Base-by-base conservation (phyloP, 2,888 invertebrate species). In the Podabrus alpinus region DNA sequence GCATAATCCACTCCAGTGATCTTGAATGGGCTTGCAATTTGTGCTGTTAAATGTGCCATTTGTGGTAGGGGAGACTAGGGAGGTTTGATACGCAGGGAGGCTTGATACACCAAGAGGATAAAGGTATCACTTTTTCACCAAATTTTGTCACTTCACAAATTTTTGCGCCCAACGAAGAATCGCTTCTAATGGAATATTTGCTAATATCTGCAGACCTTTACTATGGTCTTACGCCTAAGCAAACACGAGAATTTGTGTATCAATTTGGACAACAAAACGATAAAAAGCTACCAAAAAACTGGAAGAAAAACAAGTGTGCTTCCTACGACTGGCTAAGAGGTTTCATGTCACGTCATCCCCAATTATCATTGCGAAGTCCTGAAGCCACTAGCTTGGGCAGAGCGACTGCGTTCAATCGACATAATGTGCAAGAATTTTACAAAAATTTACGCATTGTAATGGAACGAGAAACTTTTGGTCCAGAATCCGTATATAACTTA, bases 361-460 rank as follows among this genome's bases (percentile, higher is more conserved):
- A 75, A 7, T 59, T 81, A 7, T 78, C 69, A 29, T 71, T 81
- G 74, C 69, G 81, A 74, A 79, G 78, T 61, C 76, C 79, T 68
- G 79, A 80, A 79, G 76, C 78, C 70, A 81, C 81, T 21, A 81
- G 79, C 73, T 78, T 79, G 9, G 80, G 78, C 24, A 76, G 81
- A 77, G 74, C 78, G 1, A 80, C 78, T 45, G 76, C 78, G 68
- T 76, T 78, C 76, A 78, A 78, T 74, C 70, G 61, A 74, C 76
- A 72, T 73, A 75, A 73, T 69, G 73, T 75, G 73, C 68, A 72
- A 72, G 29, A 29, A 29, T 29, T 29, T 29, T 29, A 29, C 29
- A 29, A 29, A 29, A 29, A 29, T 29, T 29, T 29, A 29, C 29
- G 29, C 29, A 29, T 29, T 29, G 9, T 29, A 29, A 9, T 29